Percentiles rank a stretch among this genome's conserved stretches.
Evolutionary conservation across 92 coral and sea anemone genomes (phyloP).

Genomic region (Scolanthus callimorphus): DNA sequence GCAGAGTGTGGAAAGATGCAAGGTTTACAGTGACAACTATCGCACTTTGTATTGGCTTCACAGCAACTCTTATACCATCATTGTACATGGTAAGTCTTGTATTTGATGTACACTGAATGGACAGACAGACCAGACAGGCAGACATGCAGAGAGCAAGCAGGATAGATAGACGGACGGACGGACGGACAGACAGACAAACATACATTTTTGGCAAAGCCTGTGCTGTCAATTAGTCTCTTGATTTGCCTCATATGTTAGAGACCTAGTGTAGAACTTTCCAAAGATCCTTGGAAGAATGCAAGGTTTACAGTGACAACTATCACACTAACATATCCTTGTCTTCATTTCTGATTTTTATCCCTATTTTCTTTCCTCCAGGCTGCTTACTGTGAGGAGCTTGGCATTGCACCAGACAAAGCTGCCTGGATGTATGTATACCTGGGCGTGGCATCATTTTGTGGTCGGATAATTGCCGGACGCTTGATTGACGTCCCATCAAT

Average conservation of each 20-base stretch:
- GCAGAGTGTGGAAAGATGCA: not conserved
- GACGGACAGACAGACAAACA: too few relatives aligned
- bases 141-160: not conserved
- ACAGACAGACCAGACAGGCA: too few relatives aligned
- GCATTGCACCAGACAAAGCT: not conserved
- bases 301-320: too few relatives aligned
- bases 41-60: not conserved
- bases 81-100: not conserved
- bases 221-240: too few relatives aligned
- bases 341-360: not conserved
- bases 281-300: too few relatives aligned
- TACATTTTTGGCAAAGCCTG: too few relatives aligned
- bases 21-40: not conserved
- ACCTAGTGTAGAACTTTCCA: too few relatives aligned
- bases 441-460: not conserved
- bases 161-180: too few relatives aligned
- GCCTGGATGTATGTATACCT: slow-evolving; percentile 1
- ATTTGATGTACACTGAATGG: not conserved
- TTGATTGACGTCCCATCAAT: not conserved
- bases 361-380: not conserved
- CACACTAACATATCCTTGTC: too few relatives aligned
- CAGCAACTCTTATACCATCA: not conserved
- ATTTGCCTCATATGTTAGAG: too few relatives aligned
- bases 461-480: not conserved
- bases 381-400: not conserved